Evolutionary conservation across 2,888 invertebrate species (phyloP), one percentile per base, ranked within the genome.

Genomic region (Plebejus melissa): DNA sequence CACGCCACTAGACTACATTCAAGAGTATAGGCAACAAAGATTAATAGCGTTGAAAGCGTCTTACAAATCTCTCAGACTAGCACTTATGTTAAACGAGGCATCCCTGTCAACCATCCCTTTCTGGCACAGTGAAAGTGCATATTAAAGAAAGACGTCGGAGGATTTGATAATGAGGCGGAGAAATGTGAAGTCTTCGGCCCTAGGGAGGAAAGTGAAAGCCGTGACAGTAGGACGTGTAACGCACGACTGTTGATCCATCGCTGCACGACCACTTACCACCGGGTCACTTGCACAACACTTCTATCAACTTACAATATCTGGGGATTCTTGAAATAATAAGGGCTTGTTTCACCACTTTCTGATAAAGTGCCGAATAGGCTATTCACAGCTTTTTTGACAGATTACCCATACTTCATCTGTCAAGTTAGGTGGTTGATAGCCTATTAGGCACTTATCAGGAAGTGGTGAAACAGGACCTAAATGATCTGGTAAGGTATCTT

Each of bases 121-220:
- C 83, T 78, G 77, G 79, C 77, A 74, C 76, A 79, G 81, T 82
- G 85, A 86, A 84, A 83, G 83, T 82, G 80, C 75, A 77, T 74
- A 80, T 77, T 71, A 82, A 84, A 89, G 82, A 79, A 83, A 82
- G 87, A 83, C 79, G 78, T 77, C 75, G 71, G 78, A 75, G 78
- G 81, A 83, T 80, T 86, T 82, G 84, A 86, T 89, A 89, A 90
- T 90, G 88, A 89, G 85, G 82, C 80, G 83, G 82, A 84, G 86
- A 87, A 86, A 87, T 80, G 83, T 84, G 82, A 83, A 85, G 85
- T 82, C 84, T 82, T 79, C 79, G 76, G 81, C 78, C 50, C 54
- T 78, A 82, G 77, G 79, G 80, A 79, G 78, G 80, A 79, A 81
- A 82, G 87, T 85, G 88, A 89, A 89, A 88, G 88, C 85, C 79